Conservation (phyloP, 2,797 vertebrate genomes). For the Oreortyx pictus region DNA sequence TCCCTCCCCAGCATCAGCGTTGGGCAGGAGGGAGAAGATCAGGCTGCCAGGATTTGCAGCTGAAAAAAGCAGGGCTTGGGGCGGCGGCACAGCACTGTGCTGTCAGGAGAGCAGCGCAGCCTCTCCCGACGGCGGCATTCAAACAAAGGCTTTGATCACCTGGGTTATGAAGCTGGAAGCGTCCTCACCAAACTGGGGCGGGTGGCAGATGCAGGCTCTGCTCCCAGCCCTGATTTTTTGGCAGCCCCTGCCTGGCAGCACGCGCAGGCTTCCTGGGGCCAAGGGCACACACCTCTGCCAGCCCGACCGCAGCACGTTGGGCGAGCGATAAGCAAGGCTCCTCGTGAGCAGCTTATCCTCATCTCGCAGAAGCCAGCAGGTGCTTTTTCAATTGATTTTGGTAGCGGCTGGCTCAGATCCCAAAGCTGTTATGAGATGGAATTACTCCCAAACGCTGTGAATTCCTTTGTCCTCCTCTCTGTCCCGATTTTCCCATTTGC, state of each 20-base stretch:
- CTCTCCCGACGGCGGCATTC: neutral
- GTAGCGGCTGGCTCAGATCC: neutral
- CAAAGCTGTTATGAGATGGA: neutral
- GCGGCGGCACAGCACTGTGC: neutral
- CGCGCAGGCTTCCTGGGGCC: neutral
- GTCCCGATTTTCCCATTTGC: neutral
- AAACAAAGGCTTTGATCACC: slow-evolving; percentile 52
- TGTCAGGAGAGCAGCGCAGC: neutral
- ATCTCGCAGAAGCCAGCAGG: neutral
- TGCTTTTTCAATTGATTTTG: neutral
- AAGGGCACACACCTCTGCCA: neutral
- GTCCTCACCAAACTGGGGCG: neutral
- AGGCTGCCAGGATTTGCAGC: neutral
- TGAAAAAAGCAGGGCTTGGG: neutral
- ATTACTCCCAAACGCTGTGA: neutral
- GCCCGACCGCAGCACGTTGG: neutral
- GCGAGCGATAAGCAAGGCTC: neutral
- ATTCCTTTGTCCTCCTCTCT: neutral
- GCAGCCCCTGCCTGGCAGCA: neutral
- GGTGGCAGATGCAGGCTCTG: neutral
- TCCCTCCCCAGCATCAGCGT: neutral
- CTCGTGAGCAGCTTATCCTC: neutral
- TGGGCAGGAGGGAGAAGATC: neutral
- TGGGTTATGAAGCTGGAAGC: neutral
- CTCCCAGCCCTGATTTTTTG: neutral